Conservation (phyloP, 2,797 vertebrate species). For the Allochrocebus solatus region DNA sequence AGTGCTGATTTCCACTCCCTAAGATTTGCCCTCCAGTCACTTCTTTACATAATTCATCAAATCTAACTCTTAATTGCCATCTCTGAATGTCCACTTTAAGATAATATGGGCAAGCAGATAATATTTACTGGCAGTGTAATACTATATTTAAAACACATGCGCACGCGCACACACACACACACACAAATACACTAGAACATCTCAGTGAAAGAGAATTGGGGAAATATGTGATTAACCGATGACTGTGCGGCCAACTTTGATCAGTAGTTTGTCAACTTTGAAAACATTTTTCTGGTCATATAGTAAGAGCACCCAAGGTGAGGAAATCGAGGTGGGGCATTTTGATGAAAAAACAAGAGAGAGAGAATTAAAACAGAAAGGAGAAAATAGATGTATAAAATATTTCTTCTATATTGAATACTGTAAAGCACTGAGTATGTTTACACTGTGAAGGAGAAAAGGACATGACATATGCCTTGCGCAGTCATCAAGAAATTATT, state of each 20-base stretch:
- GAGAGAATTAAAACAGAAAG: not conserved
- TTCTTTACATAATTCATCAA: not conserved
- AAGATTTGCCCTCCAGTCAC: not conserved
- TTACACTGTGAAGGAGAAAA: not conserved
- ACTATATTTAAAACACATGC: not conserved
- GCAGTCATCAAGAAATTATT: not conserved
- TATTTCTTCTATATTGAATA: not conserved
- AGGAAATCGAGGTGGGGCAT: fast-evolving
- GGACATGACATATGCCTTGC: not conserved
- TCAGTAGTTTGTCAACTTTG: not conserved
- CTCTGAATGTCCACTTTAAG: not conserved
- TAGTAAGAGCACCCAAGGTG: not conserved
- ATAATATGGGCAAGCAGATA: not conserved
- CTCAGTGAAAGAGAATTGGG: not conserved
- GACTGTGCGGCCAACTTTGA: not conserved
- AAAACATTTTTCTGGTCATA: not conserved
- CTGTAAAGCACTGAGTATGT: not conserved
- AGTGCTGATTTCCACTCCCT: not conserved
- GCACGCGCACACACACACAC: not conserved
- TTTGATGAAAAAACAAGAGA: not conserved
- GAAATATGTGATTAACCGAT: not conserved
- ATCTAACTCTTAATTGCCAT: not conserved
- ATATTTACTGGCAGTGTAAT: not conserved
- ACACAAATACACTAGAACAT: not conserved
- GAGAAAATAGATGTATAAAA: not conserved